Percentiles rank a stretch among this genome's conserved stretches.
Evolutionary conservation across 1,140 invertebrate species (phyloP).

Genomic region (Notospermus geniculatus): DNA sequence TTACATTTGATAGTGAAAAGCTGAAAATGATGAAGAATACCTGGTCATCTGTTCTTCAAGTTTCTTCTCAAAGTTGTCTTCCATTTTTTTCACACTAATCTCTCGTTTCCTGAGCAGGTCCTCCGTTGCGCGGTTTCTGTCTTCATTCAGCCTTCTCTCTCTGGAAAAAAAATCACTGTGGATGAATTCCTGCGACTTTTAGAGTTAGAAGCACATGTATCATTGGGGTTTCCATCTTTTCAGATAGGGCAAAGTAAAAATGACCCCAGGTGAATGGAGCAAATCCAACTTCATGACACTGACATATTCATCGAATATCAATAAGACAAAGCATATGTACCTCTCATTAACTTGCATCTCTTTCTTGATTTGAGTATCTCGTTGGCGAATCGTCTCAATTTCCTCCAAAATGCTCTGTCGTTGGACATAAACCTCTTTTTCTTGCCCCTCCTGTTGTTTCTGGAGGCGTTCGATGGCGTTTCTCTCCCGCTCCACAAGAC

Average conservation of each 20-base stretch:
- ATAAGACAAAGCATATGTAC: constrained; percentile 22
- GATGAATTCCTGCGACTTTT: constrained; percentile 5
- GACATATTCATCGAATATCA: no score
- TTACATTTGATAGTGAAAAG: no score
- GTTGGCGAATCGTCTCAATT: constrained; percentile 42
- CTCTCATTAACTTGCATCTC: constrained; percentile 41
- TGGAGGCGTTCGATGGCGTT: constrained; percentile 45
- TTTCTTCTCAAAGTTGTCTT: constrained; percentile 43
- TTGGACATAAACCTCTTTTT: constrained; percentile 46
- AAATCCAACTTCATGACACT: no score
- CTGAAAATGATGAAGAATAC: constrained; percentile 27
- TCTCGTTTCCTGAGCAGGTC: constrained; percentile 36
- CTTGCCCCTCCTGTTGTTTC: constrained; percentile 43
- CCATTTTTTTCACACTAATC: constrained; percentile 34
- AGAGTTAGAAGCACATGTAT: no score
- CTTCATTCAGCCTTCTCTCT: constrained; percentile 39
- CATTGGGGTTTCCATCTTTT: no score
- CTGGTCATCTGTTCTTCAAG: constrained; percentile 50
- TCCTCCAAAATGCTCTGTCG: constrained; percentile 47
- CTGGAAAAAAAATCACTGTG: constrained; percentile 24
- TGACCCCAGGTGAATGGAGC: no score
- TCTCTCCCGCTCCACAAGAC: constrained; percentile 40
- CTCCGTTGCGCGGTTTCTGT: constrained; percentile 39
- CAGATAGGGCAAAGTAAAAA: no score
- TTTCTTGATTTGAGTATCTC: constrained; percentile 40